A percentile compares a stretch with the other conserved stretches of the same genome.
Evolutionary conservation across 2,113 vertebrate genomes (phyloP).

Genomic region (Chlamydotis undulata): DNA sequence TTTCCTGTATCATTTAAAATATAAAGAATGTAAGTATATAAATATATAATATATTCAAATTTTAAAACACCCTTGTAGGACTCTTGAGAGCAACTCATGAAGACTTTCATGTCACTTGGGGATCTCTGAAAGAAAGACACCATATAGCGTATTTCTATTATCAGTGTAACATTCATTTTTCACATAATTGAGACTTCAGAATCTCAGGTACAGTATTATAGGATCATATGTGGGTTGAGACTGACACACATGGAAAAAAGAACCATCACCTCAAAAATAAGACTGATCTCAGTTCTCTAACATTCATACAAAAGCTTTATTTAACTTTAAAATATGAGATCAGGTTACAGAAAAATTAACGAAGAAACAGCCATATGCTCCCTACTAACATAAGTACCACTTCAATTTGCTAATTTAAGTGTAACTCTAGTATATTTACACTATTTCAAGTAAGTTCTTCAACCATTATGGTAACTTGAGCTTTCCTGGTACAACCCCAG

Average conservation of each 20-base stretch:
- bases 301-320: not conserved
- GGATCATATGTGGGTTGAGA: accelerated
- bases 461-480: not conserved
- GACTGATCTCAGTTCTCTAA: not conserved
- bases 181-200: not conserved
- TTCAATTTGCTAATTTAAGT: not conserved
- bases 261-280: not conserved
- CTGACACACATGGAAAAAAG: not conserved
- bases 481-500: not conserved
- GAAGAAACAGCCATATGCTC: not conserved
- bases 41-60: not conserved
- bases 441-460: not conserved
- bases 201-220: not conserved
- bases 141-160: not conserved
- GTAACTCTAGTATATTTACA: not conserved
- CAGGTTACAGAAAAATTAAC: not conserved
- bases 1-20: not conserved
- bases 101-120: not conserved
- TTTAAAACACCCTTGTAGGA: not conserved
- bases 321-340: not conserved
- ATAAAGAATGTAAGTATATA: not conserved
- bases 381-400: not conserved
- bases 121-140: not conserved
- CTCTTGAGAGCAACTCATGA: not conserved
- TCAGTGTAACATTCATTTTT: not conserved